Evolutionary conservation across 2,113 vertebrate species (phyloP).

Genomic region (Austrofundulus limnaeus): DNA sequence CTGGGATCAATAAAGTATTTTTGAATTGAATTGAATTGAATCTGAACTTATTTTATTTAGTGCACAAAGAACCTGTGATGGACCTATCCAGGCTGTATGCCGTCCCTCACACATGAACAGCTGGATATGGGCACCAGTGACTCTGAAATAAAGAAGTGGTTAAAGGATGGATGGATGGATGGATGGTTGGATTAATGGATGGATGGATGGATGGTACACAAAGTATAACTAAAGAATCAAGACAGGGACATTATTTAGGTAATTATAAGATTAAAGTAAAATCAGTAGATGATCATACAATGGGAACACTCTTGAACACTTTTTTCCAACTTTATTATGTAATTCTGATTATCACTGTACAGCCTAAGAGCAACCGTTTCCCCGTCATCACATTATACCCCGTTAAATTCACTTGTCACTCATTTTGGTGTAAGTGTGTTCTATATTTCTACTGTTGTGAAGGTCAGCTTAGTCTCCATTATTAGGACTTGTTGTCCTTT

Average conservation of each 20-base stretch:
- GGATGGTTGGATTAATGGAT: no score
- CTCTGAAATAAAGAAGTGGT: no score
- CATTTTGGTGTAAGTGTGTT: slow-evolving; percentile 32
- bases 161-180: no score
- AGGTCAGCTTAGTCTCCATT: slow-evolving; percentile 60
- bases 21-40: no score
- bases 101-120: no score
- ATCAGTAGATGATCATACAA: background rate
- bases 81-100: no score
- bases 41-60: background rate
- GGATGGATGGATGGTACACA: background rate
- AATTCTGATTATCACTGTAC: slow-evolving; percentile 5
- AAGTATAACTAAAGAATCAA: background rate
- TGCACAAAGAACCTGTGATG: no score
- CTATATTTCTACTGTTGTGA: slow-evolving; percentile 56
- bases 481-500: slow-evolving; percentile 61
- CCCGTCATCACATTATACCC: slow-evolving; percentile 15
- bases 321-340: slow-evolving; percentile 1
- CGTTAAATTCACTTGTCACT: slow-evolving; percentile 39
- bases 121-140: no score
- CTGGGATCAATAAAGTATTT: no score
- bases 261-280: background rate
- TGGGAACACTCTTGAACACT: slow-evolving; percentile 7
- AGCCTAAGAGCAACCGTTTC: background rate
- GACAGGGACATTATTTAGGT: background rate